A percentile compares a stretch with the other conserved stretches of the same genome.
Conservation (phyloP, 2,888 invertebrate species). For the Acronicta leporina region DNA sequence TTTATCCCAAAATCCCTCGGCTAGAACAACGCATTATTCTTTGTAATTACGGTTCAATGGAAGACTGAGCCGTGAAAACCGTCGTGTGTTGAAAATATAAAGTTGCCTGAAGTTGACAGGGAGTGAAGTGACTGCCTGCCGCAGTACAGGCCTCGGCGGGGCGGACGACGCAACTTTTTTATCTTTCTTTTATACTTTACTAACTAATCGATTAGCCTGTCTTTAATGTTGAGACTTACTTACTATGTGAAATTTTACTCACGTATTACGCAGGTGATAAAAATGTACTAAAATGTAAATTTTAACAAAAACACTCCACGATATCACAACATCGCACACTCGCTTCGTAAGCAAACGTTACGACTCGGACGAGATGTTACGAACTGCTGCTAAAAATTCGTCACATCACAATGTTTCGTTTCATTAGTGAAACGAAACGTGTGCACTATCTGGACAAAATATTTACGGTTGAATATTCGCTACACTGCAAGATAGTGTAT, state of each 20-base stretch:
- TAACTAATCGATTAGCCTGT: constrained; percentile 40
- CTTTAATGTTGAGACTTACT: constrained; percentile 23
- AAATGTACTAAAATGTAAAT: neutral
- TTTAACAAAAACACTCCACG: constrained; percentile 18
- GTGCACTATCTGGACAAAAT: constrained; percentile 40
- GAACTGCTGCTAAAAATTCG: constrained; percentile 72
- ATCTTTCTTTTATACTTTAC: constrained; percentile 44
- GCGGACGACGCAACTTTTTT: constrained; percentile 59
- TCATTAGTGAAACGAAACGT: constrained; percentile 56
- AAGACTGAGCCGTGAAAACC: constrained; percentile 52
- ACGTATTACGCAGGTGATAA: neutral
- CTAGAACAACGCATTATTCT: constrained; percentile 5
- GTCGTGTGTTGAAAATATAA: constrained; percentile 65
- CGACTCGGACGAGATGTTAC: constrained; percentile 70
- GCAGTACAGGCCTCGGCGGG: constrained; percentile 49
- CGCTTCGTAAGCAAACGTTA: constrained; percentile 53
- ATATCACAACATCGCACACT: constrained; percentile 32
- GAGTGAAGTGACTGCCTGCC: constrained; percentile 68
- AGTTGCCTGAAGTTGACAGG: constrained; percentile 82
- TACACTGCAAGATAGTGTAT: no score
- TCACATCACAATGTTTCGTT: constrained; percentile 64
- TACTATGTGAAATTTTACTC: no score
- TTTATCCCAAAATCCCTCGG: no score
- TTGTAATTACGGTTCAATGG: constrained; percentile 41
- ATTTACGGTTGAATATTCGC: no score